A percentile compares a stretch with the other conserved stretches of the same genome.
Evolutionary conservation across 2,888 invertebrate genomes (phyloP).

Genomic region (Harpagoxenus sublaevis): DNA sequence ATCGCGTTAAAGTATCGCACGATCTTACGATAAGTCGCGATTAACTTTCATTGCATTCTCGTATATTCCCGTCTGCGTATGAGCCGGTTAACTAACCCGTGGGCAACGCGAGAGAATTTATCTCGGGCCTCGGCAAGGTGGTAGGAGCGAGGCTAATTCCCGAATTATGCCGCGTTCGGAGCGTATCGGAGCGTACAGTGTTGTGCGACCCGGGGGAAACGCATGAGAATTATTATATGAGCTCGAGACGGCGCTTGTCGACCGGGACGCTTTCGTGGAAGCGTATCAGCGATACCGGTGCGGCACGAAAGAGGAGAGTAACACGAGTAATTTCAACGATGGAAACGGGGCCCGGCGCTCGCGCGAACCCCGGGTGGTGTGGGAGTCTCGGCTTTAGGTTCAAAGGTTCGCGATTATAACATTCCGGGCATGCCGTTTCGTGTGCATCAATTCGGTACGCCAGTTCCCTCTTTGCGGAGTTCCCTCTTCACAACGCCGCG

Average conservation of each 20-base stretch:
- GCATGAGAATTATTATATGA: constrained; percentile 67
- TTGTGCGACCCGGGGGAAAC: constrained; percentile 35
- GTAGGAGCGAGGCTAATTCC: constrained; percentile 12
- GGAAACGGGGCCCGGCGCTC: constrained; percentile 77
- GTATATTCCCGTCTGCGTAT: not conserved
- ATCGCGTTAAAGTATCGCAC: constrained; percentile 20
- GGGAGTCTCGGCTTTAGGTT: constrained; percentile 84
- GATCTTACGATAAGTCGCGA: constrained; percentile 35
- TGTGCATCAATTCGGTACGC: constrained; percentile 86
- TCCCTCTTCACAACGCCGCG: constrained; percentile 72
- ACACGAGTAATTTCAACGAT: constrained; percentile 82
- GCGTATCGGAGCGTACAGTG: not conserved
- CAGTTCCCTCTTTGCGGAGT: constrained; percentile 84
- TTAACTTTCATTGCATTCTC: constrained; percentile 32
- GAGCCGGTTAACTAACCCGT: not conserved
- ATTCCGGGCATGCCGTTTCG: constrained; percentile 86
- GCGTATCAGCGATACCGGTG: constrained; percentile 70
- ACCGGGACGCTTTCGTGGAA: constrained; percentile 70
- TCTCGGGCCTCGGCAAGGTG: not conserved
- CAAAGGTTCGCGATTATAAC: constrained; percentile 86
- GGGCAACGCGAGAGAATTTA: constrained; percentile 18
- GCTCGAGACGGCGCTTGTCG: not conserved
- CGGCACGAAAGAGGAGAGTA: constrained; percentile 76
- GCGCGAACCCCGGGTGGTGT: constrained; percentile 79
- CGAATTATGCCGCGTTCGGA: constrained; percentile 29